Conservation (phyloP, 2,113 vertebrate species). For the Thunnus maccoyii region DNA sequence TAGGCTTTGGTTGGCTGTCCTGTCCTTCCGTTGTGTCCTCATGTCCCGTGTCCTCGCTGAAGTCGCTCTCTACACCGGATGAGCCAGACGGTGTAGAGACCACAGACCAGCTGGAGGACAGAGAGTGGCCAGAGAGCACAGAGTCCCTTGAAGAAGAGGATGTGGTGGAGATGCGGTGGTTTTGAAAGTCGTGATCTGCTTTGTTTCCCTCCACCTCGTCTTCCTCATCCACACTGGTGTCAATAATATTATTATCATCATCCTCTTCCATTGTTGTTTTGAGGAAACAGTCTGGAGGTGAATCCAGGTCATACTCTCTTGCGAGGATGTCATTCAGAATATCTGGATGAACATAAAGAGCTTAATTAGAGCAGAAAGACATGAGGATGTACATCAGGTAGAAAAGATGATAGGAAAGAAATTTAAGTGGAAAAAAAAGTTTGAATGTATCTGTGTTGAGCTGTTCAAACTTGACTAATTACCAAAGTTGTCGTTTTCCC, state of each 20-base stretch:
- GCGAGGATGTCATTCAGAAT: constrained; percentile 88
- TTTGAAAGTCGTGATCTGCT: constrained; percentile 46
- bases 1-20: constrained; percentile 13
- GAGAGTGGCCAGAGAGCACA: constrained; percentile 80
- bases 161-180: constrained; percentile 78
- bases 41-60: constrained; percentile 85
- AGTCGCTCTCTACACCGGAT: constrained; percentile 92
- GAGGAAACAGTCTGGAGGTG: constrained; percentile 54
- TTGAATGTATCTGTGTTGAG: not conserved
- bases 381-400: too few species aligned
- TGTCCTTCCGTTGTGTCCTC: constrained; percentile 87
- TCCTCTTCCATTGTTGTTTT: constrained; percentile 71
- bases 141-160: constrained; percentile 85
- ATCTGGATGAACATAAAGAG: constrained; percentile 78
- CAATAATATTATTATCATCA: constrained; percentile 77
- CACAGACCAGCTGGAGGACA: constrained; percentile 84
- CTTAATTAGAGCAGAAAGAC: not conserved
- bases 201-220: constrained; percentile 69
- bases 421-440: too few species aligned
- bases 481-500: constrained; percentile 96
- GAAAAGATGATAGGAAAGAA: too few species aligned
- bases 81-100: constrained; percentile 87
- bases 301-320: constrained; percentile 80
- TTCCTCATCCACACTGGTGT: constrained; percentile 79
- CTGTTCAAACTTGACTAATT: constrained; percentile 45